phyloP scores from a whole-genome alignment of 2,888 invertebrate genomes.

The Agrotis ipsilon region DNA sequence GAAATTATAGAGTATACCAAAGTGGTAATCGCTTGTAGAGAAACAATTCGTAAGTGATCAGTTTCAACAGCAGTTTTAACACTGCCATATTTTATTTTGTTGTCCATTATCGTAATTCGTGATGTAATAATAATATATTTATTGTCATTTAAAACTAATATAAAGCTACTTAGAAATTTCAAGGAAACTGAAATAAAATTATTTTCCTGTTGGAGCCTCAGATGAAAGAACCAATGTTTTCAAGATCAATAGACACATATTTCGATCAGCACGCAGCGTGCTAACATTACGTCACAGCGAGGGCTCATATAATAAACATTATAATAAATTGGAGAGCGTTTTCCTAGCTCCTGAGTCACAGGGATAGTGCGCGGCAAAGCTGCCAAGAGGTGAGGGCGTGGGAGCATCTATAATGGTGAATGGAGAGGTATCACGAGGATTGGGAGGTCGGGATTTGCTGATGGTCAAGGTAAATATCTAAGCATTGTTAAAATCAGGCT shows the following conservation, averaged over 20 bases:
- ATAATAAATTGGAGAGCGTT: constrained; percentile 65
- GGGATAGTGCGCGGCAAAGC: constrained; percentile 40
- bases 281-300: constrained; percentile 42
- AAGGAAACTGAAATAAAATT: background rate
- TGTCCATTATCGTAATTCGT: too few species aligned
- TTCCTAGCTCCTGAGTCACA: constrained; percentile 69
- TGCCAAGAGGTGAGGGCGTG: constrained; percentile 74
- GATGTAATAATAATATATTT: too few species aligned
- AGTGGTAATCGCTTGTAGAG: too few species aligned
- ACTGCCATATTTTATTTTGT: too few species aligned
- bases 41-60: too few species aligned
- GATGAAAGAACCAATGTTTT: constrained; percentile 20
- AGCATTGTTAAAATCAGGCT: too few species aligned
- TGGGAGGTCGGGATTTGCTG: constrained; percentile 40
- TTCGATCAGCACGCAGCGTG: constrained; percentile 55
- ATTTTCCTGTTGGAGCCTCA: background rate
- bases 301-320: constrained; percentile 66
- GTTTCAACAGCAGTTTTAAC: too few species aligned
- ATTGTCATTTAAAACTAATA: too few species aligned
- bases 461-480: constrained; percentile 12
- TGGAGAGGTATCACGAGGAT: constrained; percentile 46
- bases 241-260: constrained; percentile 64
- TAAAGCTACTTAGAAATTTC: too few species aligned
- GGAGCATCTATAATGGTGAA: constrained; percentile 65
- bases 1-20: background rate